phyloP scores from a whole-genome alignment of 2,113 vertebrate species.

The Cynoglossus semilaevis region DNA sequence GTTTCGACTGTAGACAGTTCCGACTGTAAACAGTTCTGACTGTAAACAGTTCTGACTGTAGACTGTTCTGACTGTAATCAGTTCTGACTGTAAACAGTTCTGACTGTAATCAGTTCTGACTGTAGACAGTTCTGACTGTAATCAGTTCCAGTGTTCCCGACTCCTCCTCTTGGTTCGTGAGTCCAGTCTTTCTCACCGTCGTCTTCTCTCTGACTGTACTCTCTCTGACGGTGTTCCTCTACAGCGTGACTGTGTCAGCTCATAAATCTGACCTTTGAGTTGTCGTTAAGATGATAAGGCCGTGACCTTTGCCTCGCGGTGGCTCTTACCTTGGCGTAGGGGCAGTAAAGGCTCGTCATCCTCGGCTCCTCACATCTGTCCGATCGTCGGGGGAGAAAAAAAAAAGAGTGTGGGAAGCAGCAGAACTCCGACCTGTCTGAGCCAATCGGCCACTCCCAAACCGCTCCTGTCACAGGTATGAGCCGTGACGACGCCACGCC shows the following conservation, averaged over 20 bases:
- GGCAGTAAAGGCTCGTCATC: slow-evolving; percentile 54
- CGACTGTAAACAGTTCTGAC: no score
- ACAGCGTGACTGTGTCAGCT: not conserved
- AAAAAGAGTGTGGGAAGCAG: slow-evolving; percentile 12
- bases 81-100: no score
- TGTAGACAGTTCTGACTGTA: no score
- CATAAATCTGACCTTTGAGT: not conserved
- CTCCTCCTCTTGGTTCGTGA: no score
- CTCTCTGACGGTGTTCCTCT: not conserved
- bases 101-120: no score
- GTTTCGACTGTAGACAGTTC: no score
- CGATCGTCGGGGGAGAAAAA: not conserved
- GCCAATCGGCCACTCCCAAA: slow-evolving; percentile 67
- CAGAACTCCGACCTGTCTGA: slow-evolving; percentile 55
- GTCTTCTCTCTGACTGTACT: not conserved
- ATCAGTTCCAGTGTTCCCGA: no score
- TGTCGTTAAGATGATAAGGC: not conserved
- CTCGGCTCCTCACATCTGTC: not conserved
- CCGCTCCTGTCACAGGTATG: slow-evolving; percentile 76
- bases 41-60: no score
- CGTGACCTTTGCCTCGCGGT: not conserved
- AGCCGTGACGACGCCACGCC: slow-evolving; percentile 29
- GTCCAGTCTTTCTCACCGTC: no score
- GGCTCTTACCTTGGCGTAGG: slow-evolving; percentile 55
- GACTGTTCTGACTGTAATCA: no score